phyloP scores from a whole-genome alignment of 2,797 vertebrate species.

The Labeo calbasu region DNA sequence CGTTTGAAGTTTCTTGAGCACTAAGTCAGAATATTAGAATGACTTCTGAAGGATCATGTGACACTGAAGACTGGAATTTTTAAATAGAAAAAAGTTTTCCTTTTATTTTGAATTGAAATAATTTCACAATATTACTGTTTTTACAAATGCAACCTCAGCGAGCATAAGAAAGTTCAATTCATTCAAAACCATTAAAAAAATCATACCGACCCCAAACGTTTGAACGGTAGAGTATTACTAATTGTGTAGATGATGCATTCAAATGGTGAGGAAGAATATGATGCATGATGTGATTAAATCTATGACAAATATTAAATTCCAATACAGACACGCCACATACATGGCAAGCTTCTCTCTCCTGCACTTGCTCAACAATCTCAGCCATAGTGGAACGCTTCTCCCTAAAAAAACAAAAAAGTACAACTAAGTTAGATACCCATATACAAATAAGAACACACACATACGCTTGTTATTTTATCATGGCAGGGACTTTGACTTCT shows the following conservation, averaged over 20 bases:
- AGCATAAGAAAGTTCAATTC: background rate
- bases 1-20: background rate
- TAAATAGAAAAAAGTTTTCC: background rate
- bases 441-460: background rate
- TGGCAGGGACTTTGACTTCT: background rate
- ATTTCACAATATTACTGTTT: background rate
- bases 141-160: background rate
- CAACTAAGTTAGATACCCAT: background rate
- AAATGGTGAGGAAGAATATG: background rate
- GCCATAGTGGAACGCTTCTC: conserved; percentile 87
- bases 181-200: background rate
- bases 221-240: background rate
- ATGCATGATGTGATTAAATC: conserved; percentile 2
- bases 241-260: background rate
- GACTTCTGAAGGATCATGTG: background rate
- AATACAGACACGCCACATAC: conserved; percentile 70
- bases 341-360: conserved; percentile 86
- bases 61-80: background rate
- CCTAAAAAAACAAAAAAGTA: conserved; percentile 65
- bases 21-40: background rate
- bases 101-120: too few relatives aligned
- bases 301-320: conserved; percentile 16
- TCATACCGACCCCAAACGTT: background rate
- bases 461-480: conserved; percentile 2
- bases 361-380: conserved; percentile 92